Evolutionary conservation across 2,113 vertebrate genomes (phyloP), one percentile per base, ranked within the genome.

Genomic region (Gadus macrocephalus): DNA sequence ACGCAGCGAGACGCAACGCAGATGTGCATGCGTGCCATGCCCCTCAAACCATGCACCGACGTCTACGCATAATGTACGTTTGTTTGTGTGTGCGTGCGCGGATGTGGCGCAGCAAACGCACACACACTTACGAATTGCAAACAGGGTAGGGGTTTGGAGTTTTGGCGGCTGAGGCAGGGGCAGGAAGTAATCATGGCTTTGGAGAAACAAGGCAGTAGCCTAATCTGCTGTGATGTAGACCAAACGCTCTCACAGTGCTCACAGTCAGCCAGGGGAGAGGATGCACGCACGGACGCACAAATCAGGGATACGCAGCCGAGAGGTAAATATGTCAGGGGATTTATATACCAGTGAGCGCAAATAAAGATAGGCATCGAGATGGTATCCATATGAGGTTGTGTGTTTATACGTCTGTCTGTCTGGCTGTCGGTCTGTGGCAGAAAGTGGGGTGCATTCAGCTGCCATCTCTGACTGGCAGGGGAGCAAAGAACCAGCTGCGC

Each of bases 161-260:
- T 69, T 75, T 76, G 64, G 68, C 19, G 72, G 84, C 55, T 75
- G 87, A 85, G 74, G 78, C 79, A 86, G 75, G 91, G 91, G 85
- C 78, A 91, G 91, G 91, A 96, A 93, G 83, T 82, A 91, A 93
- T 92, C 89, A 89, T 78, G 83, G 87, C 42, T 86, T 92, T 92
- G 84, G 78, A 80, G 89, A 93, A 92, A 91, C 73, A 91, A 74
- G 78, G 85, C 84, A 76, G 19, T 77, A 82, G 86, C 85, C 79
- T 88, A 90, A 89, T 92, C 79, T 88, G 85, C 87, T 83, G 68
- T 75, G 86, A 86, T 86, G 88, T 89, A 91, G 93, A 93, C 91
- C 91, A 92, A 87, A 88, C 89, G 89, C 85, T 85, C 89, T 86
- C 89, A 74, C 55, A 28, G 76, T 67, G 89, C 76, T 66, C 90